Evolutionary conservation across 2,888 invertebrate genomes (phyloP), one percentile per base, ranked within the genome.

Genomic region (Macrophya alboannulata): DNA sequence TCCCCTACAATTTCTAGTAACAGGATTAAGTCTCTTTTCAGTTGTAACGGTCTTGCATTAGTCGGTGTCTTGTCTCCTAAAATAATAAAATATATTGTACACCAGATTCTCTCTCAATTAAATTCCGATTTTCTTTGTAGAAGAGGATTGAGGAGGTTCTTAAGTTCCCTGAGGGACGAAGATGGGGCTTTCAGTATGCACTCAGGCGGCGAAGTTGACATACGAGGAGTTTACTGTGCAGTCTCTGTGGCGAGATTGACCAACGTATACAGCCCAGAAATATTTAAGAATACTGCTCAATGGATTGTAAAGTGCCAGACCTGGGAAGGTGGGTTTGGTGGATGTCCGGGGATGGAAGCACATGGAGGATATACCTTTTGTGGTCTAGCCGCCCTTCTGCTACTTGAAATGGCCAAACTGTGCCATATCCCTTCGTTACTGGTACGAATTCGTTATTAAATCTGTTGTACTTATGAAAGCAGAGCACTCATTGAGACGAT

Each of bases 331-430:
- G 99, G 99, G 0, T 99, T 99, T 95, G 97, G 97, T 62, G 99
- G 99, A 0, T 97, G 95, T 88, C 98, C 98, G 0, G 98, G 98
- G 10, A 96, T 98, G 95, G 99, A 99, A 94, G 99, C 99, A 8
- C 99, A 99, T 94, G 99, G 99, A 2, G 99, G 99, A n/a, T 99
- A 99, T 94, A 97, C 99, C 0, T 99, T 98, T 94, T 99, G 99
- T 95, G 99, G 98, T 0, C 95, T 99, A 87, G 99, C 99, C 84
- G 96, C 98, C 0, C 95, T 99, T 72, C 96, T 97, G 4, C 94
- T 99, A 86, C 94, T 99, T 21, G 96, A 97, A 88, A 96, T 96
- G 91, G 95, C 97, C 62, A 94, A 96, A 89, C 94, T 97, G 45
- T 97, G 97, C 94, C 96, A 98, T 94, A 94, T 97, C 84, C 95